Conservation (phyloP, 1,140 invertebrate species). For the Tribolium madens region DNA sequence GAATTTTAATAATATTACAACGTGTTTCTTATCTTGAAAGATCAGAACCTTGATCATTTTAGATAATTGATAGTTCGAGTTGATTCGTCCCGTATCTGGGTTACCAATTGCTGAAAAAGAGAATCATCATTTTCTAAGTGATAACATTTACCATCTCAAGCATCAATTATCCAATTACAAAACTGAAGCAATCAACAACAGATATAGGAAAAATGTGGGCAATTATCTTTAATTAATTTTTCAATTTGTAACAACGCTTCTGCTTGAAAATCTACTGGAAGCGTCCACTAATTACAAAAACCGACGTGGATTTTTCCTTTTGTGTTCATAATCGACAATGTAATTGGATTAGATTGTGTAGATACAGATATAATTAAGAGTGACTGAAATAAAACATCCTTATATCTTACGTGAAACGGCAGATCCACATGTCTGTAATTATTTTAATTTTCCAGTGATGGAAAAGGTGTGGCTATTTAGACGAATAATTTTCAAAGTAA, state of each 20-base stretch:
- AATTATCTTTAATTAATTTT: conserved; percentile 27
- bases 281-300: not conserved
- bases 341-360: not conserved
- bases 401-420: not conserved
- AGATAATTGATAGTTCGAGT: not conserved
- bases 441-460: not conserved
- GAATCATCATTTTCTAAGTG: not conserved
- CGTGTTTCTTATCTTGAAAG: not conserved
- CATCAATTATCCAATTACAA: conserved; percentile 27
- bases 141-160: conserved; percentile 2
- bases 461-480: not conserved
- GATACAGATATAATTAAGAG: not conserved
- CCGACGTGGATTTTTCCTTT: not conserved
- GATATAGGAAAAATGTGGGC: not conserved
- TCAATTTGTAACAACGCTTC: not conserved
- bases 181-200: conserved; percentile 31
- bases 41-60: not conserved
- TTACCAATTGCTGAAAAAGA: conserved; percentile 5
- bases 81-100: not conserved
- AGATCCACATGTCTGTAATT: not conserved
- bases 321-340: not conserved
- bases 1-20: not conserved
- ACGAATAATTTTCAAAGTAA: not conserved
- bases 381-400: not conserved
- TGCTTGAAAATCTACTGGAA: not conserved